These are phyloP conservation scores for Drosophila sordidula DNA, from an alignment of 2,888 invertebrate genomes.

Conservation along the genomic window DNA sequence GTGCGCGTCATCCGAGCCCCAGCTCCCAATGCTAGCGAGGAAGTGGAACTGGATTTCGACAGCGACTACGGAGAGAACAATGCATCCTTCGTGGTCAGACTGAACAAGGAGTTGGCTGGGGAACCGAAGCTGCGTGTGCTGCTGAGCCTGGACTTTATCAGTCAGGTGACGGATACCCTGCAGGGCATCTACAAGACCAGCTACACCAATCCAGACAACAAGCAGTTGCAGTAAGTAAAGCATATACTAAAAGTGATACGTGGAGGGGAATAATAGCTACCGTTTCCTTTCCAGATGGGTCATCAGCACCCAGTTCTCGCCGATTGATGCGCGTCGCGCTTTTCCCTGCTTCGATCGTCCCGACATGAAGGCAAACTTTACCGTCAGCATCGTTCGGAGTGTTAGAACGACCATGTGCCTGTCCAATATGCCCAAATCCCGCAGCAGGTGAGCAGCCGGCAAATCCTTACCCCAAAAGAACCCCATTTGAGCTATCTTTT, in stretches of 20 bases:
- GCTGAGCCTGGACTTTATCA: conserved; percentile 86
- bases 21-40: conserved; percentile 54
- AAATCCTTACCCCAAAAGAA: background rate
- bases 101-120: conserved; percentile 64
- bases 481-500: background rate
- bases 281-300: conserved; percentile 87
- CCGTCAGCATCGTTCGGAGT: conserved; percentile 88
- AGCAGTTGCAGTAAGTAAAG: conserved; percentile 84
- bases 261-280: background rate
- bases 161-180: conserved; percentile 86
- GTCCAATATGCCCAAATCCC: conserved; percentile 88
- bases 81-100: conserved; percentile 79
- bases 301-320: conserved; percentile 92
- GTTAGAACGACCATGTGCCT: conserved; percentile 84
- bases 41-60: conserved; percentile 82
- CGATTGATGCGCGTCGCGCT: conserved; percentile 91
- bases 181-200: conserved; percentile 87
- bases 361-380: conserved; percentile 91
- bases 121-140: conserved; percentile 82
- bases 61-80: conserved; percentile 83
- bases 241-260: no score
- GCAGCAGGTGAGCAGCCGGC: conserved; percentile 71
- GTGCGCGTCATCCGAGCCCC: conserved; percentile 75
- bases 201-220: conserved; percentile 84
- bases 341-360: conserved; percentile 97